Evolutionary conservation across 2,113 vertebrate species (phyloP), one percentile per base, ranked within the genome.

Genomic region (Pundamilia nyererei): DNA sequence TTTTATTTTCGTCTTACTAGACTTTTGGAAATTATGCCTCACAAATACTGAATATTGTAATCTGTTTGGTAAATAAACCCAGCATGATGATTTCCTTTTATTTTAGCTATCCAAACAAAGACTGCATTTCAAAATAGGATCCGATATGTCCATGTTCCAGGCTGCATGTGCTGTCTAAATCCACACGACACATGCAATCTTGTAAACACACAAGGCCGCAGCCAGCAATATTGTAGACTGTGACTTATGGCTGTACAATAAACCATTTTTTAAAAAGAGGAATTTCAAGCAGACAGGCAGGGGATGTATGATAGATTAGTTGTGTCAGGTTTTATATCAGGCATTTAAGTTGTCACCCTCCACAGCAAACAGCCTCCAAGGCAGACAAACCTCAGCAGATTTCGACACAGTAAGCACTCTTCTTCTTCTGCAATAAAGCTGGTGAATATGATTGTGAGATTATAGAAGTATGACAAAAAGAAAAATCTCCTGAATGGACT

Each of bases 311-410:
- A 96, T 94, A 93, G 92, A 95, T 96, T 92, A 94, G 92, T 91
- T 92, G 91, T 94, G 95, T 95, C 95, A 95, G 92, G 89, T 95
- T 96, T 96, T 95, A 95, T 95, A 95, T 95, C 94, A 95, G 92
- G 92, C 94, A 95, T 96, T 96, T 95, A 95, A 95, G 89, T 94
- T 95, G 95, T 95, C 94, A 95, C 70, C 93, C 85, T 88, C 72
- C 82, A 89, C 91, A 81, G 94, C 95, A 94, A 94, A 94, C 92
- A 95, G 90, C 84, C 87, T 89, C 75, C n/a, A 68, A 90, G 91
- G 88, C 90, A 89, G 79, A 93, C 83, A 90, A 83, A 84, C 91
- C 90, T 84, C 82, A 87, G 87, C 89, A 89, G 49, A 87, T 92
- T 87, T 82, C 84, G 55, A 77, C 82, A 82, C 84, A 4, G 54